Percentiles rank a stretch among this genome's conserved stretches.
Conservation (phyloP, 2,797 vertebrate genomes). For the Syngnathus acus region DNA sequence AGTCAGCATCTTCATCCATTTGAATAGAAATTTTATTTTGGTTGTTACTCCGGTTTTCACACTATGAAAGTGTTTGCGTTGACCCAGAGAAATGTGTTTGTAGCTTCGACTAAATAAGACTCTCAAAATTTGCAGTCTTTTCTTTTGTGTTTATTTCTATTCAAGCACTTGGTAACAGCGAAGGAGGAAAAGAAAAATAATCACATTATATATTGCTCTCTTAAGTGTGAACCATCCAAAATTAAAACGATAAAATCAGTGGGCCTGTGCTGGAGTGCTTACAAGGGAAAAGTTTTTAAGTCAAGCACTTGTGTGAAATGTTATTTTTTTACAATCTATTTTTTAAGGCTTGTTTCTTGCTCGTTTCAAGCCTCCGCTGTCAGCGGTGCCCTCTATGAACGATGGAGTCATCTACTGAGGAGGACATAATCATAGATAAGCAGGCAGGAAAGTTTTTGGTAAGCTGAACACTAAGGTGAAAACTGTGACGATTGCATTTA, state of each 20-base stretch:
- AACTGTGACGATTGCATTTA: neutral
- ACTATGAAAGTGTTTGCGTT: constrained; percentile 1
- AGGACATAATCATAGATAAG: neutral
- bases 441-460: neutral
- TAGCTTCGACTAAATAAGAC: constrained; percentile 26
- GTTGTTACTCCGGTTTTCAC: constrained; percentile 29
- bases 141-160: constrained; percentile 11
- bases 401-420: neutral
- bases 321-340: neutral
- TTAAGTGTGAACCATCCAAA: neutral
- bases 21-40: constrained; percentile 35
- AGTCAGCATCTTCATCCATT: constrained; percentile 40
- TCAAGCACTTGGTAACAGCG: neutral
- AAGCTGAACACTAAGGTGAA: neutral
- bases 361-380: neutral
- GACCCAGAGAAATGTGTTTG: constrained; percentile 7
- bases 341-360: neutral
- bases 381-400: neutral
- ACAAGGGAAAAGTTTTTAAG: neutral
- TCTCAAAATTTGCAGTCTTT: constrained; percentile 22
- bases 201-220: neutral
- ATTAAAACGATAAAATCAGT: neutral
- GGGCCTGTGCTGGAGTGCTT: neutral
- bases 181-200: neutral
- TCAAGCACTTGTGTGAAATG: neutral